Base-by-base conservation (phyloP, 2,888 invertebrate genomes). In the Drosophila monieri region DNA sequence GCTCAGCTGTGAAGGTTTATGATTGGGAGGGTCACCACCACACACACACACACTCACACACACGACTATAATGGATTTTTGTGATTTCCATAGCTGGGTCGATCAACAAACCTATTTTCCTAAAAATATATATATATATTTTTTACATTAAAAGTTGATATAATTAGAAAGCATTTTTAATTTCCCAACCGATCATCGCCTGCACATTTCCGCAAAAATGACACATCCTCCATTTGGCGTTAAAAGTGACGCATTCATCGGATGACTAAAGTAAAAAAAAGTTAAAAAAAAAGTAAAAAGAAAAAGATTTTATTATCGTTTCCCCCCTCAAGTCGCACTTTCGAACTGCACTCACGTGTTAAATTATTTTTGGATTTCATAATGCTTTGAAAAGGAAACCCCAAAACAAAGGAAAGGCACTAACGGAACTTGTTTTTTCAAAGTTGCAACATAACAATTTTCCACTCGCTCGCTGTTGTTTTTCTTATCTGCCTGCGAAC, bases 381-480 rank as follows among this genome's bases (percentile, higher is more conserved):
- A 79, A 81, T 71, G 68, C 62, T 52, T 6, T 47, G 2, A 27
- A 61, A 54, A 27, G 48, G 43, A 62, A 65, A 60, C 64, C 58
- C 60, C 60, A 48, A 69, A 73, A 53, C 65, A 62, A 80, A 74
- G 72, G 69, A 78, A 47, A 69, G 73, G 57, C 27, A 27, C 68
- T 43, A 65, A 61, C 73, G 80, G 80, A 84, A 83, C 80, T 83
- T 80, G 80, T 79, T 80, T 79, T 66, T 6, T 23, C 18, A 46
- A 60, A 65, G 59, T 78, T 78, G 73, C 83, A 83, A 81, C 65
- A 73, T 62, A 61, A 61, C 61, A 51, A 51, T 64, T 60, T 62
- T 62, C 62, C 62, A 62, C 46, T 61, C 46, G 51, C 62, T 25
- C 30, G 52, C 52, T 47, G 47, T 47, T 35, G 46, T 47, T 44